Conservation (phyloP, 2,113 vertebrate species). For the Gobio gobio region DNA sequence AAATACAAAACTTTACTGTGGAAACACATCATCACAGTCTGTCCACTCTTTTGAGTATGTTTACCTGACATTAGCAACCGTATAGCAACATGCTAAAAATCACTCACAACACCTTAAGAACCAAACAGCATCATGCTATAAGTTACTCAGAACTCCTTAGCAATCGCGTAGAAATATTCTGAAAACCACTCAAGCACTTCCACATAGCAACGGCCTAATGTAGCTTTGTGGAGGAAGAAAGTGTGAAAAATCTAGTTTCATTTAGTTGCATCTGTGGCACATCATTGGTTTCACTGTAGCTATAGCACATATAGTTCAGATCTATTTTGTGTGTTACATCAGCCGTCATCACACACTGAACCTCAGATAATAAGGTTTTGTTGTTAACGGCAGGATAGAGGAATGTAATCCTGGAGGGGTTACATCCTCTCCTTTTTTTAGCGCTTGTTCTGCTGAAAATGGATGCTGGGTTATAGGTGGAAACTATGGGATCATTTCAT, state of each 20-base stretch:
- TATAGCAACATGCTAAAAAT: not conserved
- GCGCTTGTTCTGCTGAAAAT: constrained; percentile 27
- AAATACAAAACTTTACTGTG: too few relatives aligned
- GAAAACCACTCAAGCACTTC: not conserved
- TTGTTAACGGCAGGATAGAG: constrained; percentile 9
- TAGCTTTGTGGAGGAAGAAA: not conserved
- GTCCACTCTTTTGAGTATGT: too few relatives aligned
- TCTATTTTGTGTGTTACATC: constrained; percentile 11
- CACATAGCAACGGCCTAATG: not conserved
- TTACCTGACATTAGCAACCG: too few relatives aligned
- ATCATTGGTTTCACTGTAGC: not conserved
- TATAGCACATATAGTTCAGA: not conserved
- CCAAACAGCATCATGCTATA: not conserved
- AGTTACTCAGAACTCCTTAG: not conserved
- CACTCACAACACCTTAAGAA: not conserved
- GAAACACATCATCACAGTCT: too few relatives aligned
- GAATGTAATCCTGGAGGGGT: constrained; percentile 22
- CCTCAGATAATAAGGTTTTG: not conserved
- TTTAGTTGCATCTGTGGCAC: not conserved
- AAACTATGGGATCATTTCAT: constrained; percentile 42
- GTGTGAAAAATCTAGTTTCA: not conserved
- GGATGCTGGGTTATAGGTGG: constrained; percentile 14
- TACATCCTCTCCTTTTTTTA: constrained; percentile 1
- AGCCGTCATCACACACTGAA: constrained; percentile 11
- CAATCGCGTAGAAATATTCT: not conserved